These are phyloP conservation scores for Bruchidius siliquastri DNA, from an alignment of 2,888 invertebrate genomes.

Conservation along the genomic window DNA sequence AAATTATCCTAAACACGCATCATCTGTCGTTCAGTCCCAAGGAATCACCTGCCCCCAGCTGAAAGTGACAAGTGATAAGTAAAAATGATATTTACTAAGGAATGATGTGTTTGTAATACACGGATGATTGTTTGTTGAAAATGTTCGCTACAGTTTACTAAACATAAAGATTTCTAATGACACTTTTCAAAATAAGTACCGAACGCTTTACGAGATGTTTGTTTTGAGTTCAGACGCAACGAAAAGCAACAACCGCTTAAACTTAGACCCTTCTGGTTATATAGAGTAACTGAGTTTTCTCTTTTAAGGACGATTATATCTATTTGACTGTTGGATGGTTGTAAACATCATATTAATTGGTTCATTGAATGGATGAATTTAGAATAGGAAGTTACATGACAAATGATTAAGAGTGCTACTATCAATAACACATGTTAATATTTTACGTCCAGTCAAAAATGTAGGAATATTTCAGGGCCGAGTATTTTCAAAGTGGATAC, in stretches of 20 bases:
- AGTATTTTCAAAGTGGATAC: too few relatives aligned
- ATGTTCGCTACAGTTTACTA: conserved; percentile 38
- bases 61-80: conserved; percentile 16
- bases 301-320: background rate
- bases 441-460: too few relatives aligned
- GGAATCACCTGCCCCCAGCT: background rate
- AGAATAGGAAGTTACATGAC: background rate
- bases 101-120: conserved; percentile 42
- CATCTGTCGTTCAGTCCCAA: background rate
- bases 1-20: background rate
- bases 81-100: conserved; percentile 40
- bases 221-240: conserved; percentile 31
- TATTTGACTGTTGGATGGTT: background rate
- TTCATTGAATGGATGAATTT: background rate
- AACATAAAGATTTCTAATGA: conserved; percentile 48
- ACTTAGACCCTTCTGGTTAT: background rate
- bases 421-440: background rate
- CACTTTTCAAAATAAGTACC: conserved; percentile 48
- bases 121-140: conserved; percentile 44
- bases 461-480: too few relatives aligned
- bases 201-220: conserved; percentile 42
- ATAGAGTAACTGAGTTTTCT: background rate
- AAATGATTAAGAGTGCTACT: background rate
- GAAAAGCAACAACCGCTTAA: background rate
- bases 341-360: background rate